Conservation (phyloP, 2,797 vertebrate genomes). For the Sylvia borin region DNA sequence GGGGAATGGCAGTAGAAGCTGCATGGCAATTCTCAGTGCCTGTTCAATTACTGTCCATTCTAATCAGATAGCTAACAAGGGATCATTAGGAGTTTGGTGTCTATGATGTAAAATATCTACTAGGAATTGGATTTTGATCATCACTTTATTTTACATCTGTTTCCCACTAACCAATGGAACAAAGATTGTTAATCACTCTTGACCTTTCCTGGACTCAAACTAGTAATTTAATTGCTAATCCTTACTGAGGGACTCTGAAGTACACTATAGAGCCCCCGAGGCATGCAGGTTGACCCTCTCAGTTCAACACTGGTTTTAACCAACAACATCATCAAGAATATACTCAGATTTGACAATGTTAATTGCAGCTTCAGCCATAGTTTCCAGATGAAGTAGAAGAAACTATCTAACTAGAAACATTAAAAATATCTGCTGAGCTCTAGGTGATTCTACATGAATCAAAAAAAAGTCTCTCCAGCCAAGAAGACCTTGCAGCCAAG, state of each 20-base stretch:
- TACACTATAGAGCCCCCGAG: neutral
- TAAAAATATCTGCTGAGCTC: neutral
- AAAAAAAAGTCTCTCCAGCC: conserved; percentile 5
- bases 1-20: neutral
- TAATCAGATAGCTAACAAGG: conserved; percentile 35
- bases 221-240: conserved; percentile 39
- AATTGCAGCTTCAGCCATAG: neutral
- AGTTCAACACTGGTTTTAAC: neutral
- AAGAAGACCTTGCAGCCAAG: neutral
- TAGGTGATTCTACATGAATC: neutral
- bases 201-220: conserved; percentile 30
- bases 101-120: conserved; percentile 35
- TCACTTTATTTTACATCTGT: conserved; percentile 53
- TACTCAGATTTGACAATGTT: neutral
- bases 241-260: neutral
- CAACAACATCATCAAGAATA: neutral
- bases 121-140: conserved; percentile 53
- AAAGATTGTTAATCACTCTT: conserved; percentile 36
- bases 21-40: neutral
- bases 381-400: neutral
- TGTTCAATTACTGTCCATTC: conserved; percentile 22
- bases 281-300: neutral
- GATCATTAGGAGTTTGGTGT: conserved; percentile 24
- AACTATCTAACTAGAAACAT: neutral
- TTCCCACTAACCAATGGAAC: conserved; percentile 31